Percentiles rank a stretch among this genome's conserved stretches.
phyloP scores from a whole-genome alignment of 2,888 invertebrate genomes.

The Lacanobia wlatinum region DNA sequence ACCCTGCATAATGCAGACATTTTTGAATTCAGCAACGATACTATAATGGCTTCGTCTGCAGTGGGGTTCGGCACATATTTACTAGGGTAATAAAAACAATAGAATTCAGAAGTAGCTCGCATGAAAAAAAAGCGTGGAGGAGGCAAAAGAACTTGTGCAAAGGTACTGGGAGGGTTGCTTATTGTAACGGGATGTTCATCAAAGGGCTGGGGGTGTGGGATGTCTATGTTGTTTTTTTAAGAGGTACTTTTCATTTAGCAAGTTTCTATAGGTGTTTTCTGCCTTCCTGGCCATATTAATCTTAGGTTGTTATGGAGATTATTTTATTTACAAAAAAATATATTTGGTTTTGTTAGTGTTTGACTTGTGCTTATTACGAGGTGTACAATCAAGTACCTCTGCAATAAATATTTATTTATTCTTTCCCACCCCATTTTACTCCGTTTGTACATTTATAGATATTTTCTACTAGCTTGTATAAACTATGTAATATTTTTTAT shows the following conservation, averaged over 20 bases:
- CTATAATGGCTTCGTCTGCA: conserved; percentile 67
- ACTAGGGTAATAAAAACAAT: conserved; percentile 65
- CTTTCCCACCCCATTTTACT: no score
- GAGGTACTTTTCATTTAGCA: conserved; percentile 28
- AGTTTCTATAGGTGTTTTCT: background rate
- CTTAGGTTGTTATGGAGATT: background rate
- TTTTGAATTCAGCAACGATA: conserved; percentile 74
- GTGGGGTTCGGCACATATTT: conserved; percentile 62
- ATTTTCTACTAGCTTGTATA: no score
- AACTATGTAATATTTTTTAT: no score
- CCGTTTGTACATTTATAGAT: no score
- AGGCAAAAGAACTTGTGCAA: conserved; percentile 51
- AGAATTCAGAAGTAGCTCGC: conserved; percentile 55
- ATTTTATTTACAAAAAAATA: no score
- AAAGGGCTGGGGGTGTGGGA: conserved; percentile 48
- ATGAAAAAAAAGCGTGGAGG: conserved; percentile 53
- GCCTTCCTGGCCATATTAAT: background rate
- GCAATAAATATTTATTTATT: no score
- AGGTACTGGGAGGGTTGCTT: conserved; percentile 50
- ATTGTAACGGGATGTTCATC: conserved; percentile 61
- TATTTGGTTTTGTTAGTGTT: no score
- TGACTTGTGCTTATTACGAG: no score
- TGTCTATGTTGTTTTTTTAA: conserved; percentile 26
- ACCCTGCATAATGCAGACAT: conserved; percentile 75
- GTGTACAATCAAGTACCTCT: no score